Evolutionary conservation across 2,113 vertebrate species (phyloP), one percentile per base, ranked within the genome.

Genomic region (Menidia beryllina): DNA sequence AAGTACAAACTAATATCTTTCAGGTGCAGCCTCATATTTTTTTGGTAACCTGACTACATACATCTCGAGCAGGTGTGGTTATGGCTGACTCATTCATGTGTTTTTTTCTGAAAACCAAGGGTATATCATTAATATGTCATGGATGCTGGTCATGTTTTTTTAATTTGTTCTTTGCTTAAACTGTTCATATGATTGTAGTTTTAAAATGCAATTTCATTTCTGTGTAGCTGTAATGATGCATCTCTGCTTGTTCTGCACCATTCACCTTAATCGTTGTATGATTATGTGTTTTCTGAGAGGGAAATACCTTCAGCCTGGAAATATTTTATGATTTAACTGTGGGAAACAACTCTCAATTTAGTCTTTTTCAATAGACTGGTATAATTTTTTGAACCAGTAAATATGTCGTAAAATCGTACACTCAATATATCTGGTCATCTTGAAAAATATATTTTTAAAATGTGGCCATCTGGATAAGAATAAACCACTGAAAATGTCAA

Each of bases 1-100:
- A 79, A 94, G 94, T 79, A 82, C 54, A 72, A 71, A 61, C 69
- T 85, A 84, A 90, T 88, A 69, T 45, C 51, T 88, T 88, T 88
- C 85, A 90, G 79, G 77, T 85, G 87, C 38, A 39, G 25, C 21
- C n/a, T n/a, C 43, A 21, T 24, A 75, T 20, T 3, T 81, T 54
- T 80, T 53, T n/a, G 30, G 52, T 55, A 62, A 69, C 69, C 73
- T 84, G 54, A 56, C 14, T 39, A 50, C 30, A 69, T 64, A 74
- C 65, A 75, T 53, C 1, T 43, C 48, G 20, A 78, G 65, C 56
- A 70, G 27, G 76, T 59, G 83, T 69, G 69, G 81, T 87, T 72
- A 57, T 8, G 39, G 41, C 64, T 83, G 82, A 81, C 66, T 79
- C 77, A 58, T 53, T 62, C 36, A 48, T 67, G 67, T 66, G 51